These are phyloP conservation scores for Trididemnum nubilum DNA, from an alignment of 23 tunicate genomes.

Conservation along the genomic window DNA sequence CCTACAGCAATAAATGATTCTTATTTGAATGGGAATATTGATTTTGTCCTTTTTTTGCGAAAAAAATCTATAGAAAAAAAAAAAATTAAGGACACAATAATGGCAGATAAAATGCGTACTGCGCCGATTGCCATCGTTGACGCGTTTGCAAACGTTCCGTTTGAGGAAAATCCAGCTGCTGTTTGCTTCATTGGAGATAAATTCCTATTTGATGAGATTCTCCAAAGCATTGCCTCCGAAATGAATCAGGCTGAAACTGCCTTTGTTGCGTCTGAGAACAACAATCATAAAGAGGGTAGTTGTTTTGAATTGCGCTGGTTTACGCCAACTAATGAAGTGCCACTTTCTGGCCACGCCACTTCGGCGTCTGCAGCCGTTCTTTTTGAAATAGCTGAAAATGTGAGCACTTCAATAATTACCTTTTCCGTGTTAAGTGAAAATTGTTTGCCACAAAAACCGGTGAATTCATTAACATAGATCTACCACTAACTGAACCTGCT, in stretches of 20 bases:
- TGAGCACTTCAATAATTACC: constrained; percentile 23
- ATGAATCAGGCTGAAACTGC: constrained; percentile 71
- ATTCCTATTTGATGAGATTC: background rate
- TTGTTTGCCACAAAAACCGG: constrained; percentile 33
- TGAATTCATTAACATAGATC: constrained; percentile 50
- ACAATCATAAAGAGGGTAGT: constrained; percentile 15
- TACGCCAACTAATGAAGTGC: constrained; percentile 91
- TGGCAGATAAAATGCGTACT: too few species aligned
- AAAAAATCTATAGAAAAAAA: too few species aligned
- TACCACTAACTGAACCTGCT: constrained; percentile 59
- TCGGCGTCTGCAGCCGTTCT: constrained; percentile 80
- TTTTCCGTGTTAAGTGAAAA: constrained; percentile 74
- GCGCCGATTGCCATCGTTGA: constrained; percentile 61
- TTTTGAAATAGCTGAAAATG: constrained; percentile 47
- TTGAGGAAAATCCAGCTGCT: constrained; percentile 89
- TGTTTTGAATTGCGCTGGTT: constrained; percentile 82
- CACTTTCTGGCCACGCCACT: constrained; percentile 92
- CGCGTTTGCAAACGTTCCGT: constrained; percentile 72
- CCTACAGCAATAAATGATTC: too few species aligned
- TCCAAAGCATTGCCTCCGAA: constrained; percentile 66
- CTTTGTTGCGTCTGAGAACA: constrained; percentile 17
- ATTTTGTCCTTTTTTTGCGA: too few species aligned
- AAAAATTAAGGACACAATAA: too few species aligned
- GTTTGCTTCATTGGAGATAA: constrained; percentile 52
- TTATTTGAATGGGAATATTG: too few species aligned